Base-by-base conservation (phyloP, 2,113 vertebrate species). In the Mus musculus region DNA sequence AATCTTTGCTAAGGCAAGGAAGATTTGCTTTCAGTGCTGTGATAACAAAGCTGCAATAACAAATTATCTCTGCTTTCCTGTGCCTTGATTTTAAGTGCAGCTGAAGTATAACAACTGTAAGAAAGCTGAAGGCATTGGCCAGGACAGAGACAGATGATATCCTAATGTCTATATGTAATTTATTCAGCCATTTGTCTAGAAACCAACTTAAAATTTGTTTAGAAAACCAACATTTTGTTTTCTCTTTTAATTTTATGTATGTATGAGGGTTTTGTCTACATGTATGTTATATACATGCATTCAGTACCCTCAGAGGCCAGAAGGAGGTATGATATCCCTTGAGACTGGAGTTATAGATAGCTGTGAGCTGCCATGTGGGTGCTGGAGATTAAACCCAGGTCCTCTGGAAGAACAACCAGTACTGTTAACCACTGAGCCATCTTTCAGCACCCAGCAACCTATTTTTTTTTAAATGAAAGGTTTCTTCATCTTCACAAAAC, bases 11-110 rank as follows among this genome's bases (percentile, higher is more conserved):
- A 26, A 81, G 76, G 65, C 85, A 96, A 80, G 42, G 56, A 77
- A 75, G 28, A 75, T 94, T 87, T 78, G 77, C 71, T 93, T 93
- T 95, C 63, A 90, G 72, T 89, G 54, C 49, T 22, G 42, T 28
- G 88, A 49, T 86, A 81, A 90, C 46, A 52, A 92, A 94, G 61
- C 12, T 46, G 22, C 8, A 77, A 80, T 10, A 59, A 13, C 6
- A 63, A 92, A 78, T 93, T 67, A 87, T 49, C 52, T 95, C 28
- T 61, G 16, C 17, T 16, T 93, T 76, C 39, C 71, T 26, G 82
- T 33, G 54, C 67, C 26, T 72, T 90, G 42, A 42, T 49, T 69
- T 90, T 89, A 96, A 33, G 49, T 49, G 39, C 12, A 85, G 33
- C 5, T 63, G 72, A 1, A 30, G 78, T 12, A 52, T 39, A 52